These are phyloP conservation scores for Melanotaenia parkinsoni DNA, from an alignment of 2,797 vertebrate species.

Conservation along the genomic window DNA sequence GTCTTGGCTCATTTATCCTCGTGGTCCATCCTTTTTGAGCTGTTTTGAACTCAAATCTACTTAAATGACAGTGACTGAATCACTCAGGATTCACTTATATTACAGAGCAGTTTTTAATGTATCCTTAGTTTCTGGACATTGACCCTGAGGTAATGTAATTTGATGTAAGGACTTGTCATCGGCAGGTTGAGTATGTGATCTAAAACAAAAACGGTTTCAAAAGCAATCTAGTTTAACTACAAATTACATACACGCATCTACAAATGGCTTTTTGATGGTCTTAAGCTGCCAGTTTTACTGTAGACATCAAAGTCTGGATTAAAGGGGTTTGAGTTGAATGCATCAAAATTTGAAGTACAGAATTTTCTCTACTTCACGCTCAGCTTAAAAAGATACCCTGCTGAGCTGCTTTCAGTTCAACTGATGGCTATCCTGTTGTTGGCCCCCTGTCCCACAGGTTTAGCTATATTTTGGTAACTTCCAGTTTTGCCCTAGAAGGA, in stretches of 20 bases:
- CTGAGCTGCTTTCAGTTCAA: background rate
- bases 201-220: background rate
- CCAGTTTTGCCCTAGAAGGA: slow-evolving; percentile 50
- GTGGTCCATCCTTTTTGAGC: background rate
- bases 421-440: background rate
- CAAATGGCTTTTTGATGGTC: too few species aligned
- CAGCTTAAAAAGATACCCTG: background rate
- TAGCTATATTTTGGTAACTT: slow-evolving; percentile 36
- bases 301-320: background rate
- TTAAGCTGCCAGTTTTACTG: background rate
- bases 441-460: slow-evolving; percentile 24
- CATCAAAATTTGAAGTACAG: background rate
- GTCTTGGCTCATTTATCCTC: slow-evolving; percentile 6
- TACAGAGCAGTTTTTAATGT: slow-evolving; percentile 10
- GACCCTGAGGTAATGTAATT: background rate
- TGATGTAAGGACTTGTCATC: slow-evolving; percentile 6
- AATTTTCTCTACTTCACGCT: background rate
- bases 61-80: slow-evolving; percentile 7
- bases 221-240: background rate
- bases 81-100: slow-evolving; percentile 3
- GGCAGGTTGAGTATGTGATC: slow-evolving; percentile 9
- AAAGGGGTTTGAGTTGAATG: background rate
- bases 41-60: slow-evolving; percentile 26
- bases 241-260: too few species aligned
- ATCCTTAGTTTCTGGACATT: slow-evolving; percentile 6